Percentiles rank a stretch among this genome's conserved stretches.
phyloP scores from a whole-genome alignment of 2,797 vertebrate genomes.

The Platyrinchus mystaceus region DNA sequence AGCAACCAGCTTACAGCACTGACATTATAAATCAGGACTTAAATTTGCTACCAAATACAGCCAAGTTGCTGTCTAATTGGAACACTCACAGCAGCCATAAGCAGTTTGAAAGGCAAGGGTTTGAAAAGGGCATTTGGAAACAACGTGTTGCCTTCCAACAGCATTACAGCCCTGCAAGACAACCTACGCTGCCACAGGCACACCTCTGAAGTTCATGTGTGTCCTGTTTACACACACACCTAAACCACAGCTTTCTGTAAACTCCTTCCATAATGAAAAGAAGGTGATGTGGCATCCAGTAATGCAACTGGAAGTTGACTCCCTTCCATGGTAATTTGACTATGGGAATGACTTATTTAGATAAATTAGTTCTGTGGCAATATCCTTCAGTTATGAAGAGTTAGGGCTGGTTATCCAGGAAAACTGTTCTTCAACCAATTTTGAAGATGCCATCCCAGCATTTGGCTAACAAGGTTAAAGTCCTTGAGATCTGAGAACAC shows the following conservation, averaged over 20 bases:
- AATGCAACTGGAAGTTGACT: not conserved
- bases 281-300: not conserved
- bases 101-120: not conserved
- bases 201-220: not conserved
- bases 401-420: not conserved
- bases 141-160: not conserved
- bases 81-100: not conserved
- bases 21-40: not conserved
- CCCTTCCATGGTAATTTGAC: not conserved
- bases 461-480: not conserved
- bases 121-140: not conserved
- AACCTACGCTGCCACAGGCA: fast-evolving
- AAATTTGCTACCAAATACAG: not conserved
- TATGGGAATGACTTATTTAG: not conserved
- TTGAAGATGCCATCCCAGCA: not conserved
- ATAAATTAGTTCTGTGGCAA: not conserved
- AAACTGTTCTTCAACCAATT: not conserved
- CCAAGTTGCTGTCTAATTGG: not conserved
- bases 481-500: not conserved
- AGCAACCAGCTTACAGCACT: not conserved
- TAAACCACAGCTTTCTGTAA: not conserved
- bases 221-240: not conserved
- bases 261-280: not conserved
- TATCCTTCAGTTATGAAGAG: not conserved
- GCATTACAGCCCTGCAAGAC: not conserved